Evolutionary conservation across 2,888 invertebrate species (phyloP).

Genomic region (Orthonychiurus folsomi): DNA sequence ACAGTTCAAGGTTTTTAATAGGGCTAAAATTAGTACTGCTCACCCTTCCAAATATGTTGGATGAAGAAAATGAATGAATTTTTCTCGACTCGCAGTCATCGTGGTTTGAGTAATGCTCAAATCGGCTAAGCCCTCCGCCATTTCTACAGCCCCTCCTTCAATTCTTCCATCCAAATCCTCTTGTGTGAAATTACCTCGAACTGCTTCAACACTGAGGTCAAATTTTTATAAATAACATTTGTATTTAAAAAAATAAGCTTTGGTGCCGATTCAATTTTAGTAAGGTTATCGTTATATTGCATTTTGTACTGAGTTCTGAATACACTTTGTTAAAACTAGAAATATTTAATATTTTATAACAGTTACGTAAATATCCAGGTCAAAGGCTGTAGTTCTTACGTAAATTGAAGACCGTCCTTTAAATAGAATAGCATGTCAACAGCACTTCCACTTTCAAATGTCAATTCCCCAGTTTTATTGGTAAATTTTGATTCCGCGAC

Average conservation of each 20-base stretch:
- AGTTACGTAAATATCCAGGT: too few relatives aligned
- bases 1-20: too few relatives aligned
- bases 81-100: background rate
- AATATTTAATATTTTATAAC: too few relatives aligned
- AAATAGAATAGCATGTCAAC: background rate
- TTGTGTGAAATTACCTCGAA: slow-evolving; percentile 1
- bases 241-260: background rate
- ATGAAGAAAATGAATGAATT: slow-evolving; percentile 2
- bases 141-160: background rate
- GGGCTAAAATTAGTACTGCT: background rate
- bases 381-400: too few relatives aligned
- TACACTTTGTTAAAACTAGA: background rate
- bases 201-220: background rate
- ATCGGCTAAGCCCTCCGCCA: background rate
- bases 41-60: slow-evolving; percentile 5
- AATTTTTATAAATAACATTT: too few relatives aligned
- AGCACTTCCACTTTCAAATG: background rate
- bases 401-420: background rate
- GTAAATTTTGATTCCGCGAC: background rate
- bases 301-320: background rate
- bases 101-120: background rate
- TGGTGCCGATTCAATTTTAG: background rate
- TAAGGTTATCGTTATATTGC: background rate
- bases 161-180: background rate
- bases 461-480: background rate